Evolutionary conservation across 1,140 invertebrate genomes (phyloP), one percentile per base, ranked within the genome.

Genomic region (Uloborus diversus): DNA sequence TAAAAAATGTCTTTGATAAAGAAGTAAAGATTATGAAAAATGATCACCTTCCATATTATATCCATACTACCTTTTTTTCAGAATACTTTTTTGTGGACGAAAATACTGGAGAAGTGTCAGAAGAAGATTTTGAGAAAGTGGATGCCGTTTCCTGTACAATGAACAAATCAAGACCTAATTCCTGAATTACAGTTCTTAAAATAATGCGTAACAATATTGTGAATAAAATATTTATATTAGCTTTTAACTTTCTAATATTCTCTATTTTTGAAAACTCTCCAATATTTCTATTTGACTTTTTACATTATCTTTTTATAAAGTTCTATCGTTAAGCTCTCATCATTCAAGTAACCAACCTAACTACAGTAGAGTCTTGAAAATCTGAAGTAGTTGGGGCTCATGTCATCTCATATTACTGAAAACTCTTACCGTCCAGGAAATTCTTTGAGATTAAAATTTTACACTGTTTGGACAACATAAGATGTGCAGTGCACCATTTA

Each of bases 51-150:
- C 7, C 37, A 7, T 9, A 42, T 9, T 42, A 42, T 7, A 9
- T 9, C 7, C 7, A 42, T 7, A 9, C 14, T 32, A 35, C 23
- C 33, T 47, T 65, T 42, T n/a, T 59, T 62, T 49, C 20, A 73
- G 70, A 73, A 3, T 73, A 73, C 30, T 61, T 5, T 42, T 73
- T 73, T 73, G 70, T 73, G 20, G 70, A 73, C 32, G 70, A 73
- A 32, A 23, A 27, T 11, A 62, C 28, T 32, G 30, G 37, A 7
- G 42, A 61, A 7, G 25, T 62, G 5, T 73, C 70, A 32, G 70
- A 73, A 42, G 70, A 73, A 25, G 70, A 73, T 33, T 73, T 73
- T 62, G 70, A 73, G 51, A 73, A 32, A 32, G 25, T 73, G 28
- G 57, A 59, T 32, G 35, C 35, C 23, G 9, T 20, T 53, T 53